These are phyloP conservation scores for Hedychridium roseum DNA, from an alignment of 2,888 invertebrate genomes.

Conservation along the genomic window DNA sequence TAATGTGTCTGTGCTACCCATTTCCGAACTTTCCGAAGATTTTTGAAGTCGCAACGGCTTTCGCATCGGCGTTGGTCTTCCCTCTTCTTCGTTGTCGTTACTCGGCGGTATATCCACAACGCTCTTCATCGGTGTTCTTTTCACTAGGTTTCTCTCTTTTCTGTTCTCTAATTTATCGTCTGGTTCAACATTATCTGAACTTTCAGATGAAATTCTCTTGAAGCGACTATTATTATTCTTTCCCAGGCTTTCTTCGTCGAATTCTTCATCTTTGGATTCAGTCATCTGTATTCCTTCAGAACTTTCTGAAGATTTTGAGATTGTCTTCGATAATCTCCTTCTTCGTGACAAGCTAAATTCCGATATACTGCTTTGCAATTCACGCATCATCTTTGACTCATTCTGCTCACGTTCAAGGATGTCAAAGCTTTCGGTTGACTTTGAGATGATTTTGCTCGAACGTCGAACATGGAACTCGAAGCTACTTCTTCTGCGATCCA, in stretches of 20 bases:
- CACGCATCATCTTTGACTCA: constrained; percentile 23
- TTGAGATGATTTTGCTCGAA: constrained; percentile 49
- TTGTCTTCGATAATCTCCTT: constrained; percentile 40
- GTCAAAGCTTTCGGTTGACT: constrained; percentile 59
- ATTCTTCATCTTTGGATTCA: constrained; percentile 30
- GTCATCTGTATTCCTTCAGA: constrained; percentile 44
- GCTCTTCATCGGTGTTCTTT: constrained; percentile 50
- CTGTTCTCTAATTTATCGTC: constrained; percentile 53
- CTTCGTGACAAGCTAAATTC: constrained; percentile 50
- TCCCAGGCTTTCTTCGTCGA: constrained; percentile 22
- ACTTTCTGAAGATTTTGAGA: constrained; percentile 56
- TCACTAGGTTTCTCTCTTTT: constrained; percentile 45
- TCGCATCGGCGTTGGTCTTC: constrained; percentile 33
- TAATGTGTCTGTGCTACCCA: constrained; percentile 59
- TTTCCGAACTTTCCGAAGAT: constrained; percentile 59
- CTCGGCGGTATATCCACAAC: constrained; percentile 38
- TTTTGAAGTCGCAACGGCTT: constrained; percentile 54
- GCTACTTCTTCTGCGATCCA: constrained; percentile 45
- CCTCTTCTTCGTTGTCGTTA: constrained; percentile 39
- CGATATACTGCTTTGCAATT: constrained; percentile 50
- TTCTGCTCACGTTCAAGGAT: constrained; percentile 29
- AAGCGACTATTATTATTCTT: constrained; percentile 13
- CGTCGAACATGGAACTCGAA: constrained; percentile 45
- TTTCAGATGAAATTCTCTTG: constrained; percentile 55
- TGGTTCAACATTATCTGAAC: constrained; percentile 56